phyloP scores from a whole-genome alignment of 1,140 invertebrate genomes.

The Drosophila albomicans region DNA sequence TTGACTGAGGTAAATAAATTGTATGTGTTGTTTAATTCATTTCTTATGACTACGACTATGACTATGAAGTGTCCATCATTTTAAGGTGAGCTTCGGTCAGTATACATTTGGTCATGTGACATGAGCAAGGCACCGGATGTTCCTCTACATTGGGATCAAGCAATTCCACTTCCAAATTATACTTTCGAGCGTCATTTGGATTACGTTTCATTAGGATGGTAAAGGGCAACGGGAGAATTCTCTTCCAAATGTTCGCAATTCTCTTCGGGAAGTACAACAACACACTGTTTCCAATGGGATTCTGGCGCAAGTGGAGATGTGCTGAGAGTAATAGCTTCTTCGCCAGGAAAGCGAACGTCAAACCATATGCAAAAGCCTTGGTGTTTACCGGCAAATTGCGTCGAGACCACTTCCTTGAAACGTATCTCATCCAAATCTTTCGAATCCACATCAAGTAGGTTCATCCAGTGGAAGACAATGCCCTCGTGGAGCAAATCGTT shows the following conservation, averaged over 20 bases:
- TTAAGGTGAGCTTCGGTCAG: constrained; percentile 86
- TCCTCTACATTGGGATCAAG: constrained; percentile 89
- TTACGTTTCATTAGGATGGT: constrained; percentile 87
- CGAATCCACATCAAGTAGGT: constrained; percentile 86
- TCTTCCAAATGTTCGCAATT: constrained; percentile 85
- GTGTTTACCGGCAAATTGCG: constrained; percentile 87
- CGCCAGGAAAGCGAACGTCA: constrained; percentile 87
- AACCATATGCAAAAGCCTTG: constrained; percentile 91
- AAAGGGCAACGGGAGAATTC: constrained; percentile 88
- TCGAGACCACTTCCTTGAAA: constrained; percentile 85
- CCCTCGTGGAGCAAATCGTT: constrained; percentile 86
- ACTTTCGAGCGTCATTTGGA: constrained; percentile 84
- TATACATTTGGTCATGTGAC: constrained; percentile 92
- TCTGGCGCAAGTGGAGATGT: constrained; percentile 90
- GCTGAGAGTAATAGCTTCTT: constrained; percentile 87
- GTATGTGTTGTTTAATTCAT: constrained; percentile 65
- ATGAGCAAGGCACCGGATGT: constrained; percentile 92
- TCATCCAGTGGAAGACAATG: constrained; percentile 87
- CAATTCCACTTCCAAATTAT: constrained; percentile 89
- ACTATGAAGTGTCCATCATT: constrained; percentile 67
- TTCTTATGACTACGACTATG: not conserved
- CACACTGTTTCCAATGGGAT: constrained; percentile 99
- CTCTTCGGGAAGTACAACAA: constrained; percentile 90
- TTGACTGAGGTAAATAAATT: constrained; percentile 75
- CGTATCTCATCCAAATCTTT: constrained; percentile 85